Percentiles rank a stretch among this genome's conserved stretches.
Conservation (phyloP, 2,113 vertebrate species). For the Craseonycteris thonglongyai region DNA sequence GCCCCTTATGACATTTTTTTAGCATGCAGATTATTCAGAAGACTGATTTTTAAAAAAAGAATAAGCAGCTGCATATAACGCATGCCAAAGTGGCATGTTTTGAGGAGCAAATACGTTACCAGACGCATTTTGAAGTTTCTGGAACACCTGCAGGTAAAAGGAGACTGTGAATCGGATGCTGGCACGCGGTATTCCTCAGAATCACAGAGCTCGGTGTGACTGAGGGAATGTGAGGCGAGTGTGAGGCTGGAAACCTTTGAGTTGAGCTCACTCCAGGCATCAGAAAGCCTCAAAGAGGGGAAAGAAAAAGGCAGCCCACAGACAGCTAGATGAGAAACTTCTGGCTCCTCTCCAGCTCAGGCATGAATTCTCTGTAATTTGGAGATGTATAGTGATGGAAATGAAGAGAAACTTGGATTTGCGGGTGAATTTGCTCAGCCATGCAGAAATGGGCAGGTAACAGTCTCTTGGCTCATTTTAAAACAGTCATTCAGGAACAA, state of each 20-base stretch:
- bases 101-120: conserved; percentile 79
- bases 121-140: conserved; percentile 82
- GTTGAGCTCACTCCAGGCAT: conserved; percentile 78
- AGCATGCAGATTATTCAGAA: conserved; percentile 72
- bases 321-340: conserved; percentile 77
- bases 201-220: conserved; percentile 65
- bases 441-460: conserved; percentile 69
- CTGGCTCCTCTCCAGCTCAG: conserved; percentile 80
- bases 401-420: conserved; percentile 72
- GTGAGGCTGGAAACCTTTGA: conserved; percentile 73
- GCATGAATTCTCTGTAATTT: conserved; percentile 73
- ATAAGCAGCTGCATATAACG: conserved; percentile 45
- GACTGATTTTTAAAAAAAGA: conserved; percentile 32
- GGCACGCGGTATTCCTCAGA: conserved; percentile 52
- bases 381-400: conserved; percentile 64
- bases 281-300: conserved; percentile 72
- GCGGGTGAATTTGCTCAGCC: conserved; percentile 56
- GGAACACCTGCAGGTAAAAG: conserved; percentile 75
- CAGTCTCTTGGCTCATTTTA: conserved; percentile 54
- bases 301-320: conserved; percentile 70
- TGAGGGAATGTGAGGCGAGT: conserved; percentile 49
- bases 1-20: conserved; percentile 46
- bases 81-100: neutral
- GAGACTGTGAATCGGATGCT: conserved; percentile 43
- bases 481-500: conserved; percentile 20